Percentiles rank a stretch among this genome's conserved stretches.
These are phyloP conservation scores for Lamellibrachia satsuma DNA, from an alignment of 2,888 invertebrate species.

Conservation along the genomic window DNA sequence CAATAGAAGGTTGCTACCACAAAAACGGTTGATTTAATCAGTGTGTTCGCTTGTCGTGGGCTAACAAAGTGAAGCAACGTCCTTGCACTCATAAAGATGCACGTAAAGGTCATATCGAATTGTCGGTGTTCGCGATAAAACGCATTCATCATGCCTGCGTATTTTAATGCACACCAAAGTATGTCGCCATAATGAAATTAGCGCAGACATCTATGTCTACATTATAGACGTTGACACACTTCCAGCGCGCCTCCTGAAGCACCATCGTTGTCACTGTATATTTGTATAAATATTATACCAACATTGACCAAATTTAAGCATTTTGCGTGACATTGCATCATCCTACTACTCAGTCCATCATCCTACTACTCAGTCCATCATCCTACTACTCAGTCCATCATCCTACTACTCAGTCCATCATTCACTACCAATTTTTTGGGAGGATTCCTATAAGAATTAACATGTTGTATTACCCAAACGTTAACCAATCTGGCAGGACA, in stretches of 20 bases:
- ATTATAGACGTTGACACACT: background rate
- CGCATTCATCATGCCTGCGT: background rate
- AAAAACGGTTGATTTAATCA: conserved; percentile 7
- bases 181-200: background rate
- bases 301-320: no score
- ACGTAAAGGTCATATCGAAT: background rate
- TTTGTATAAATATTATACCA: no score
- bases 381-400: no score
- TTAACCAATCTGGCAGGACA: no score
- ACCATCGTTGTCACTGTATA: no score
- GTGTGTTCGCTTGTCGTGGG: background rate
- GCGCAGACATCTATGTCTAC: background rate
- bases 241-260: background rate
- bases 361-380: no score
- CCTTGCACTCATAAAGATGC: conserved; percentile 8
- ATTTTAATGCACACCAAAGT: background rate
- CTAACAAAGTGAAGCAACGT: background rate
- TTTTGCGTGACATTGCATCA: no score
- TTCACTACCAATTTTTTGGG: no score
- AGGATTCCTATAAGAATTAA: no score
- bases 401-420: no score
- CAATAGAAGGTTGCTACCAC: background rate
- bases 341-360: no score
- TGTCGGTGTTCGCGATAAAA: background rate
- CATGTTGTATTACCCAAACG: no score